Evolutionary conservation across 2,797 vertebrate species (phyloP).

Genomic region (Spheniscus humboldti): DNA sequence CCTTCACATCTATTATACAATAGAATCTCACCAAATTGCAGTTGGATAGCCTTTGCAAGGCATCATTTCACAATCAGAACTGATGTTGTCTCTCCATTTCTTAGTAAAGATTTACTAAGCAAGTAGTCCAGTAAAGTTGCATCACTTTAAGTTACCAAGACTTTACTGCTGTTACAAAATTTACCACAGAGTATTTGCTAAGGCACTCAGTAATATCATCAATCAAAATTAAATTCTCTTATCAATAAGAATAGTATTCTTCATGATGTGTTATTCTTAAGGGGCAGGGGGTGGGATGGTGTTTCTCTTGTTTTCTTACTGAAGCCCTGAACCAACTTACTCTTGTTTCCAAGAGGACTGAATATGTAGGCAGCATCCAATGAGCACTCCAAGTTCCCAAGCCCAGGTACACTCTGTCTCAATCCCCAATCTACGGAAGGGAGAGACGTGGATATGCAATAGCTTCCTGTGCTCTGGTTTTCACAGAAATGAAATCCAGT

Average conservation of each 20-base stretch:
- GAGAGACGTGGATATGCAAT: not conserved
- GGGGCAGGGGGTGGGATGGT: not conserved
- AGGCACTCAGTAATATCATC: not conserved
- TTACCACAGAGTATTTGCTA: not conserved
- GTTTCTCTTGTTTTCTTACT: not conserved
- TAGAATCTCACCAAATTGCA: not conserved
- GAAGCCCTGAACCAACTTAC: not conserved
- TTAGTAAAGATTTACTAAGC: not conserved
- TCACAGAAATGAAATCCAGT: not conserved
- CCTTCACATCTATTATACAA: not conserved
- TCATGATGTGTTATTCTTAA: not conserved
- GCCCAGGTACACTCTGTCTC: not conserved
- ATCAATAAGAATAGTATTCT: not conserved
- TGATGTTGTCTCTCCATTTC: not conserved
- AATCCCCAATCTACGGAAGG: not conserved
- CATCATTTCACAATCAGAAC: not conserved
- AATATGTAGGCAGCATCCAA: not conserved
- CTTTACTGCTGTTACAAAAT: not conserved
- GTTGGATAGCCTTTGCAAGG: not conserved
- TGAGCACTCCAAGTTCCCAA: not conserved
- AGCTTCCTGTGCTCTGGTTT: not conserved
- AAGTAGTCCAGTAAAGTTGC: not conserved
- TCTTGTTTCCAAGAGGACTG: not conserved
- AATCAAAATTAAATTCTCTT: not conserved
- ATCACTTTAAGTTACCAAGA: not conserved